Base-by-base conservation (phyloP, 1,140 invertebrate genomes). In the Wiebesia pumilae region DNA sequence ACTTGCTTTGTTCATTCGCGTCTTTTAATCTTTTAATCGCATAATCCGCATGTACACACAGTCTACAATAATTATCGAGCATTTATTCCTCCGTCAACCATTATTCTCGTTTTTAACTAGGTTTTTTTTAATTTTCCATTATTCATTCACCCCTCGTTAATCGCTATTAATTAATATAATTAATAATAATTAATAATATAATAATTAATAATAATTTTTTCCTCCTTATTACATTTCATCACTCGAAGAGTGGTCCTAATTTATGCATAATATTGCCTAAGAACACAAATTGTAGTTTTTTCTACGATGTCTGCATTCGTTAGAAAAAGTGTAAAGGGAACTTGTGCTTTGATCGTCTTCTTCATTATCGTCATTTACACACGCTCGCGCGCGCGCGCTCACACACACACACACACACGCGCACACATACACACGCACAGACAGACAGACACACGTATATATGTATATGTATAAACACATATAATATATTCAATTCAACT, bases 251-350 rank as follows among this genome's bases (percentile, higher is more conserved):
- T 83, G 65, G 81, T 87, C 85, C 43, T 83, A 83, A 80, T 79
- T 80, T 83, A 83, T 87, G 77, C 82, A 43, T 84, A 87, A 87
- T 87, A 87, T 87, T 87, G 86, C 84, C 87, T 88, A 88, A 89
- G 88, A 90, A 90, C 89, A 90, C 80, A 88, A 88, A 85, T 84
- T 85, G 54, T 77, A 85, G 51, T 87, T 83, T 84, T 62, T 62
- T 80, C 77, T 87, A 87, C 81, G 51, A 84, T 81, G 62, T 83
- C 33, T 84, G 83, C 58, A 87, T 85, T 40, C 58, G 77, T 86
- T 85, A 88, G 88, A 88, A 90, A 89, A 90, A 89, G 88, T 90
- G 89, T 90, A 90, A 91, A 91, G 90, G 90, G 88, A 91, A 89
- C 88, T 87, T 89, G 85, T 91, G 88, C 87, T 90, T 91, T 81